phyloP scores from a whole-genome alignment of 2,113 vertebrate genomes.

The Gasterosteus aculeatus region DNA sequence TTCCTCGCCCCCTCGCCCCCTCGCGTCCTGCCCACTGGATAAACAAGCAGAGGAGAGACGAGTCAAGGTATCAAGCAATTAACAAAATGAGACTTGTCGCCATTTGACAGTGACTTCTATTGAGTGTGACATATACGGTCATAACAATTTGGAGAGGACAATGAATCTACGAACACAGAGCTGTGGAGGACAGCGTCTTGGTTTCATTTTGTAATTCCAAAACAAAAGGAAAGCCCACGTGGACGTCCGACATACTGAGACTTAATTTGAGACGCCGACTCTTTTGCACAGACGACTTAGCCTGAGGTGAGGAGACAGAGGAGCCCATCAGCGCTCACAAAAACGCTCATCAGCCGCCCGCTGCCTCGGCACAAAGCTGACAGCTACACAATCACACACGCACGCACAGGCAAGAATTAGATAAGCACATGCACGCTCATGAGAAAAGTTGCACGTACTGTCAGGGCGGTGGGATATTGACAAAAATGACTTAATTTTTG shows the following conservation, averaged over 20 bases:
- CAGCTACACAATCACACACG: slow-evolving; percentile 15
- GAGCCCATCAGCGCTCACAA: slow-evolving; percentile 42
- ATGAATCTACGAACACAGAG: not conserved
- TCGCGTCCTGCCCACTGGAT: not conserved
- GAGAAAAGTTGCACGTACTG: not conserved
- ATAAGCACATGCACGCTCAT: slow-evolving; percentile 14
- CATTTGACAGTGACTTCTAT: not conserved
- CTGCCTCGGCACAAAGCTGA: slow-evolving; percentile 35
- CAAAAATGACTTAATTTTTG: slow-evolving; percentile 20
- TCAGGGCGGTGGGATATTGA: slow-evolving; percentile 42
- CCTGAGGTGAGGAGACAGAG: slow-evolving; percentile 34
- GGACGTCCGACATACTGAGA: not conserved
- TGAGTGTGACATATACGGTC: not conserved
- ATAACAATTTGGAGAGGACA: not conserved
- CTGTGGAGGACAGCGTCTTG: not conserved
- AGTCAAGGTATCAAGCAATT: not conserved
- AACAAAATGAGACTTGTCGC: not conserved
- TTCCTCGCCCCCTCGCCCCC: not conserved
- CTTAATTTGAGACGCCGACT: slow-evolving; percentile 6
- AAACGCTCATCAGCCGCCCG: slow-evolving; percentile 53
- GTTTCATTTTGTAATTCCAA: not conserved
- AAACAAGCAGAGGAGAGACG: too few relatives aligned
- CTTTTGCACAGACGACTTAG: slow-evolving; percentile 1
- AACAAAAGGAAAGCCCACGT: not conserved
- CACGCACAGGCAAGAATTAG: slow-evolving; percentile 15